A percentile compares a stretch with the other conserved stretches of the same genome.
Conservation (phyloP, 2,797 vertebrate species). For the Meriones psammophilus region DNA sequence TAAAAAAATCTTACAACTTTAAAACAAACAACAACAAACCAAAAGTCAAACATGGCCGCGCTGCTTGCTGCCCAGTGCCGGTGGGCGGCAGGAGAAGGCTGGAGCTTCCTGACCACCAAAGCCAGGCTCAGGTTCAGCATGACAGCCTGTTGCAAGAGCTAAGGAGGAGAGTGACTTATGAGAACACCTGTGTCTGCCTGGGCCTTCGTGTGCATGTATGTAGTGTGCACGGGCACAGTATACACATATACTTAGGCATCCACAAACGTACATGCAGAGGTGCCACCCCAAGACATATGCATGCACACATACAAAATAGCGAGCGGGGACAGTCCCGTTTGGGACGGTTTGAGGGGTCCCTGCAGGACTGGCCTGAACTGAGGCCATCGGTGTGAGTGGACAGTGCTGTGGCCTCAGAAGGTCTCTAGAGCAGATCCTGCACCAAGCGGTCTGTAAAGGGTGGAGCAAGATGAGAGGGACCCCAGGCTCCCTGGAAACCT, state of each 20-base stretch:
- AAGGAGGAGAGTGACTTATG: neutral
- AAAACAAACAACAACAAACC: neutral
- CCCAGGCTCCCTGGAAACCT: rapidly evolving
- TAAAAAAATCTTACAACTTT: neutral
- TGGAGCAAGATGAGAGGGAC: neutral
- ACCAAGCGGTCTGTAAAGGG: neutral
- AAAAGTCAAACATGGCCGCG: too few species aligned
- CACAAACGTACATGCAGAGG: neutral
- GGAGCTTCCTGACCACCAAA: neutral
- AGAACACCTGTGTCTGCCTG: neutral
- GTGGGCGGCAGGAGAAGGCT: neutral
- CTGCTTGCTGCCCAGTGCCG: too few species aligned
- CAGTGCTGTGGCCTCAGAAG: too few species aligned
- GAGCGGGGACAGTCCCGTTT: rapidly evolving
- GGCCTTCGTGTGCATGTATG: too few species aligned
- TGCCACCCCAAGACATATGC: neutral
- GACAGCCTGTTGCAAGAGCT: neutral
- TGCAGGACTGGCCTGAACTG: neutral
- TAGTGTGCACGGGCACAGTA: too few species aligned
- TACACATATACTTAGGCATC: too few species aligned
- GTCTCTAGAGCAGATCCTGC: too few species aligned
- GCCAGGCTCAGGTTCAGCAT: too few species aligned
- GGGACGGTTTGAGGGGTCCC: neutral
- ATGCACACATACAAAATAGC: neutral
- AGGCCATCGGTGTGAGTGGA: neutral